Evolutionary conservation across 2,888 invertebrate genomes (phyloP), one percentile per base, ranked within the genome.

Genomic region (Pachydiplax longipennis): DNA sequence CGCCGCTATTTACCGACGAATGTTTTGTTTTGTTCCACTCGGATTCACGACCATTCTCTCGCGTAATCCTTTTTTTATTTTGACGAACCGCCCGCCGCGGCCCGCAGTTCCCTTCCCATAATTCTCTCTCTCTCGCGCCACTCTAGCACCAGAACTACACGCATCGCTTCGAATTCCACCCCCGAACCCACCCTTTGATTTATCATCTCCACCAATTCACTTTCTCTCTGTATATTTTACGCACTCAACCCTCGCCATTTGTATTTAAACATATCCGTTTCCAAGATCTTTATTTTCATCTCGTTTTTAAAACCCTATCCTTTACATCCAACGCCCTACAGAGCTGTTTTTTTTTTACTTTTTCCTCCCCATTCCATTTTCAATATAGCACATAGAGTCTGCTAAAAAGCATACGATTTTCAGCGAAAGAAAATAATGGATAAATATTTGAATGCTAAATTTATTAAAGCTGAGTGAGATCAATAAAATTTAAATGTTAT

Each of bases 1-100:
- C 73, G 22, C 31, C 31, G 73, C 73, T 73, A 31, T 73, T 73
- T 73, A 31, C 73, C 73, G 31, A 15, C 73, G 82, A 82, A 48
- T 48, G 40, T 82, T 82, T 83, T 83, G 83, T 83, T 83, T 83
- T 58, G 58, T 83, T 83, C 58, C 83, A 58, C 83, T 83, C 35
- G 83, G 83, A 53, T 83, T 83, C 53, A 58, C 35, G 83, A 83
- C 25, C 83, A 83, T 83, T 83, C 83, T 83, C 83, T 53, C 53
- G 83, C 83, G 53, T 58, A 83, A 83, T 83, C 83, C 83, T 83
- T 58, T 83, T 73, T 83, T 83, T 58, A 83, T 53, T 48, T 22
- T 58, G 58, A 83, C 83, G 83, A 83, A 58, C 35, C 83, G 53
- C 83, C 31, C 83, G 83, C 48, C 53, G 53, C 18, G 25, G 82